Evolutionary conservation across 2,113 vertebrate genomes (phyloP), one percentile per base, ranked within the genome.

Genomic region (Hiodon alosoides): DNA sequence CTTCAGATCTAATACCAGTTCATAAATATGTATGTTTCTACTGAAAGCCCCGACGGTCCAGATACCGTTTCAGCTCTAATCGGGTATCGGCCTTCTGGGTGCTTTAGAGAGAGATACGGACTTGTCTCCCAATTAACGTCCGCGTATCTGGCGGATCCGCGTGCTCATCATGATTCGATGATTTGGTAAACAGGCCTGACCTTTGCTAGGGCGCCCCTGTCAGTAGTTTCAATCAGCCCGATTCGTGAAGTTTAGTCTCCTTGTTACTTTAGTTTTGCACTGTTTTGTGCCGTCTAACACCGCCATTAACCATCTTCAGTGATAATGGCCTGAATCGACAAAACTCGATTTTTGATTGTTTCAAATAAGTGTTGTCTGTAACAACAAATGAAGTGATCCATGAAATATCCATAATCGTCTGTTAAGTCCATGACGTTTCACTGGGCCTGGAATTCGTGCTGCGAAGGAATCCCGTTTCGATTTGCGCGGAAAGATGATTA

Each of bases 21-120:
- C 74, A 69, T 75, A 60, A 76, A 76, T 76, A 71, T 76, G 57
- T n/a, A 76, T 53, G n/a, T 5, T 17, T 50, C 31, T 46, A 53
- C 67, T 9, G 72, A 65, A 17, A 66, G 31, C 64, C 48, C 10
- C 8, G 9, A 60, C 11, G 2, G 59, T 60, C 59, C 64, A 13
- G n/a, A 54, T 69, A 17, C 14, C 14, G 2, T 59, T 57, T 68
- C 54, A 58, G 54, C 9, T 67, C 16, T 67, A 50, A 67, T 67
- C 73, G 10, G 11, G 51, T 74, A 66, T 66, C 46, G 10, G 14
- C 47, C 47, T 66, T 5, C 61, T 55, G 10, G 10, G 17, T 4
- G 13, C 10, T 70, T 70, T 17, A 55, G 69, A 17, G 69, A 17
- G 62, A 53, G 52, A 57, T n/a, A 8, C 1, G n/a, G 31, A 31